Evolutionary conservation across 2,888 invertebrate species (phyloP).

Genomic region (Drosophila niveifrons): DNA sequence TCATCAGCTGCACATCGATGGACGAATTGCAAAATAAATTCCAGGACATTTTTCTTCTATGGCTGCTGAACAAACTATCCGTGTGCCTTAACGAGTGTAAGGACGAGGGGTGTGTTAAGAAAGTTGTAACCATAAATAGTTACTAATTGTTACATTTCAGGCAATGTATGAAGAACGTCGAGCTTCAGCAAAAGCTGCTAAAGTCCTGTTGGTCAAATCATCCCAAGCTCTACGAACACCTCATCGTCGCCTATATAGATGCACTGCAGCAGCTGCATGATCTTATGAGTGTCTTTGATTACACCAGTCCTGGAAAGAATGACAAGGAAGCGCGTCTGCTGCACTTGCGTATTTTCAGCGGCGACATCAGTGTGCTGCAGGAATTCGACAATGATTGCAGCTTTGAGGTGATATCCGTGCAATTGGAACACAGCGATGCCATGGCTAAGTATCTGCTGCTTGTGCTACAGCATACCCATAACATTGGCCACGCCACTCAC

Average conservation of each 20-base stretch:
- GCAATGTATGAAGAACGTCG: constrained; percentile 71
- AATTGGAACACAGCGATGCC: constrained; percentile 57
- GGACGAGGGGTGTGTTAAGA: constrained; percentile 53
- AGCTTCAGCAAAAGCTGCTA: constrained; percentile 81
- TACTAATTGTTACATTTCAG: constrained; percentile 47
- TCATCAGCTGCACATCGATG: constrained; percentile 72
- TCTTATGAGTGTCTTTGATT: constrained; percentile 48
- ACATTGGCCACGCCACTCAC: constrained; percentile 72
- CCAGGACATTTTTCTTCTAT: constrained; percentile 77
- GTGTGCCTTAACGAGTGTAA: constrained; percentile 57
- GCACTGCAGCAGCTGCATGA: constrained; percentile 67
- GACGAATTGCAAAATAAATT: constrained; percentile 66
- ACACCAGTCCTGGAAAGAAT: constrained; percentile 23
- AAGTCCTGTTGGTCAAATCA: constrained; percentile 81
- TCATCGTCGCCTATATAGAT: constrained; percentile 70
- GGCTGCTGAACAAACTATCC: constrained; percentile 79
- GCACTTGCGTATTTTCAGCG: constrained; percentile 57
- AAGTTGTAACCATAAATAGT: too few relatives aligned
- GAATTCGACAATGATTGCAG: constrained; percentile 69
- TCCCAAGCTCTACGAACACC: constrained; percentile 72
- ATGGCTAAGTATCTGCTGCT: constrained; percentile 65
- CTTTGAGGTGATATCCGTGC: constrained; percentile 63
- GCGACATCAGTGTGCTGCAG: constrained; percentile 59
- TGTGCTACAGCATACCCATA: constrained; percentile 71
- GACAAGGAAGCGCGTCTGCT: constrained; percentile 6